Conservation (phyloP, 2,797 vertebrate genomes). For the Picus viridis region DNA sequence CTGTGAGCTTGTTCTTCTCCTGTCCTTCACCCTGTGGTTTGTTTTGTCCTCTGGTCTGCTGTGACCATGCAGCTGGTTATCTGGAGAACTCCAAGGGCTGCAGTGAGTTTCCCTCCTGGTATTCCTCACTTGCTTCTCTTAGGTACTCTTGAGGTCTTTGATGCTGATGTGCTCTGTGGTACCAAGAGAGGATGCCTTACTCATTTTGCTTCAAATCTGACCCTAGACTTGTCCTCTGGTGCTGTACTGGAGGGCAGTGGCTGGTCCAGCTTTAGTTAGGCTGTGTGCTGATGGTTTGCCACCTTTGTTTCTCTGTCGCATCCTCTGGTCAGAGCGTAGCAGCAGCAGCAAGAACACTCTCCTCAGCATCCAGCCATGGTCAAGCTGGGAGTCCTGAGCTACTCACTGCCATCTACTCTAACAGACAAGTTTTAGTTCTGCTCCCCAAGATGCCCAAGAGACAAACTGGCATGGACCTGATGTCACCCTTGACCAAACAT, state of each 20-base stretch:
- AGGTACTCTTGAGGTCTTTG: not conserved
- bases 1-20: constrained; percentile 21
- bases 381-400: not conserved
- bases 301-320: not conserved
- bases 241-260: not conserved
- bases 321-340: not conserved
- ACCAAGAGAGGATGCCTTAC: not conserved
- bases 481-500: not conserved
- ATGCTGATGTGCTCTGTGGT: not conserved
- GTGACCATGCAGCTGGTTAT: not conserved
- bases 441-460: not conserved
- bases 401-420: fast-evolving
- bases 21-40: constrained; percentile 12
- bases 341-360: not conserved
- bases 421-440: not conserved
- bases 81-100: not conserved
- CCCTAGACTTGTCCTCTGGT: not conserved
- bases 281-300: not conserved
- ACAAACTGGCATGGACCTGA: not conserved
- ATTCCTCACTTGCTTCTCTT: not conserved
- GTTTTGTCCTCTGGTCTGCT: not conserved
- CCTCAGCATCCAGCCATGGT: not conserved
- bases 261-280: not conserved
- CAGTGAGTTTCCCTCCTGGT: not conserved
- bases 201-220: not conserved